These are phyloP conservation scores for Dynastes hyllus DNA, from an alignment of 2,888 invertebrate species.

Conservation along the genomic window DNA sequence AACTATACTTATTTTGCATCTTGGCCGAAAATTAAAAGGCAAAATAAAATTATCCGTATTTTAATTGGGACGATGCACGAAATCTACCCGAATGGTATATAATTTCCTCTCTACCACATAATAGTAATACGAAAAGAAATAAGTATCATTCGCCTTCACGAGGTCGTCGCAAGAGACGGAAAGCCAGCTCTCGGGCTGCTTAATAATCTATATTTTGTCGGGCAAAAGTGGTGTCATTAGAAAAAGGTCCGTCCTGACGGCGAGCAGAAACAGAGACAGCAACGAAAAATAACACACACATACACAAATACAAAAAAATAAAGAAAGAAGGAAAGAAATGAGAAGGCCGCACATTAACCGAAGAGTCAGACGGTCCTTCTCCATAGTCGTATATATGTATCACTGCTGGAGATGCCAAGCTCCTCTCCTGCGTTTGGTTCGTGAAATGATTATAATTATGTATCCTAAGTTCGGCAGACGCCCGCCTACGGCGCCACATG, in stretches of 20 bases:
- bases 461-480: conserved; percentile 65
- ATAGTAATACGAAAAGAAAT: conserved; percentile 16
- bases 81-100: conserved; percentile 3
- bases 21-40: neutral
- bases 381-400: conserved; percentile 7
- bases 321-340: neutral
- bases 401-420: conserved; percentile 13
- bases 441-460: conserved; percentile 69
- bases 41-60: conserved; percentile 11
- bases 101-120: conserved; percentile 4
- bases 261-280: conserved; percentile 16
- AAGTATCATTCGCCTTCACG: conserved; percentile 9
- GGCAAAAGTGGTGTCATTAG: conserved; percentile 53
- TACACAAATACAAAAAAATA: too few species aligned
- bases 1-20: conserved; percentile 14
- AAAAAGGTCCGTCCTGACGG: conserved; percentile 26
- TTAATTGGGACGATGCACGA: conserved; percentile 25
- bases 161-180: neutral
- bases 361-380: neutral
- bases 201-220: conserved; percentile 47
- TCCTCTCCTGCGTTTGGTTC: conserved; percentile 59
- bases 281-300: conserved; percentile 6
- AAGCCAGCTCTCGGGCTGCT: conserved; percentile 3
- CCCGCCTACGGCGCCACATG: conserved; percentile 69
- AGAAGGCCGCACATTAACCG: neutral